Conservation (phyloP, 2,797 vertebrate species). For the Kryptolebias ocellatus region DNA sequence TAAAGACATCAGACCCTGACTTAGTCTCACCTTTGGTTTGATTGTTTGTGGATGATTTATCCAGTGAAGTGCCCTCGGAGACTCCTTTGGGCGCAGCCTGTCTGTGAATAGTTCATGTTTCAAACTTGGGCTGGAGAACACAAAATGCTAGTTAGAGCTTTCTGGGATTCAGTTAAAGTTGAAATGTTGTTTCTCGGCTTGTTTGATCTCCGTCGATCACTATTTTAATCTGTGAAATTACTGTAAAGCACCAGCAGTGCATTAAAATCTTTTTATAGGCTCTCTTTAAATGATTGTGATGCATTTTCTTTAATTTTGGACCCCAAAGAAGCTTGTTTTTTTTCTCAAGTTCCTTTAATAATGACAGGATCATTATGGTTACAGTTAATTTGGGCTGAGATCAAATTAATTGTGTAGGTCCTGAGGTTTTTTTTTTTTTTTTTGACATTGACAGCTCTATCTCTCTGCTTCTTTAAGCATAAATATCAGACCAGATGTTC, state of each 20-base stretch:
- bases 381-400: not conserved
- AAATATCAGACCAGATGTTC: conserved; percentile 27
- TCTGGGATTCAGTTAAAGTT: conserved; percentile 8
- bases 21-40: conserved; percentile 43
- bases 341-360: not conserved
- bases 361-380: not conserved
- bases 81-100: conserved; percentile 19
- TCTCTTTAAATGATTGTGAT: not conserved
- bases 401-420: not conserved
- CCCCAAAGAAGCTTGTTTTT: too few species aligned
- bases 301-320: not conserved
- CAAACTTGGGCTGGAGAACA: conserved; percentile 15
- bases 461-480: conserved; percentile 7
- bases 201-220: conserved; percentile 7
- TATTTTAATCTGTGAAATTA: not conserved
- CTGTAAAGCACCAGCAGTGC: conserved; percentile 1
- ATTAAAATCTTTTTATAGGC: not conserved
- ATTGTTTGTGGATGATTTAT: conserved; percentile 56
- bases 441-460: conserved; percentile 1
- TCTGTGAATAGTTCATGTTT: conserved; percentile 40
- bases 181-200: conserved; percentile 23
- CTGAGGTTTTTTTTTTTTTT: not conserved
- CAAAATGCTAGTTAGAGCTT: conserved; percentile 17
- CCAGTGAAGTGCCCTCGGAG: conserved; percentile 36
- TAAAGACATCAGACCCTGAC: conserved; percentile 41